Base-by-base conservation (phyloP, 2,888 invertebrate genomes). In the Heliconius erato region DNA sequence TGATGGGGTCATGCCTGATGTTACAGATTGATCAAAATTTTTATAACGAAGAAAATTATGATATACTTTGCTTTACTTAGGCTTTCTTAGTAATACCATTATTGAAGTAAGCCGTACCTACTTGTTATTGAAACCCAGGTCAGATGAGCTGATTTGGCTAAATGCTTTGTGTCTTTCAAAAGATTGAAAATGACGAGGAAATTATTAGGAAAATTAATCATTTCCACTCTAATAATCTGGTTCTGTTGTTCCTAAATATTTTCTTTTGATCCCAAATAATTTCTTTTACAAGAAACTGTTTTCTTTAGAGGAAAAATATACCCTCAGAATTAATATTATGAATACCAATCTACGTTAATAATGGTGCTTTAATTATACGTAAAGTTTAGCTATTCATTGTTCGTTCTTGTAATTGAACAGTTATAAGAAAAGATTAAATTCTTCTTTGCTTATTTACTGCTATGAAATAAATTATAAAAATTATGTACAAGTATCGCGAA, bases 171-270 rank as follows among this genome's bases (percentile, higher is more conserved):
- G 92, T 91, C 90, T 89, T 91, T 92, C 92, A 94, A 95, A 95
- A 95, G 94, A 94, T 94, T 94, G 91, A 91, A 94, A 94, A 95
- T 94, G 94, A 95, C 94, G 92, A 92, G 92, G 94, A 95, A 72
- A 95, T 94, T 95, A 94, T 95, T 93, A 92, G 94, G 94, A 95
- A 94, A 94, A 95, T 95, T 95, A 94, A 95, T 95, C 93, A 93
- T 91, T 95, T 95, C 92, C 94, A 93, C 92, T 92, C 89, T 89
- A 94, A 91, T 90, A 90, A 92, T 88, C 89, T 87, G 88, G 89
- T 88, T 74, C 74, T 74, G 74, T 74, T 74, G 74, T 74, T 35
- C n/a, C 32, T 74, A 14, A 74, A 59, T 59, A 59, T 59, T 74
- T 74, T 74, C 74, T 74, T 74, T 59, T 59, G 74, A 59, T 74